phyloP scores from a whole-genome alignment of 2,888 invertebrate genomes.

The Xanthia icteritia region DNA sequence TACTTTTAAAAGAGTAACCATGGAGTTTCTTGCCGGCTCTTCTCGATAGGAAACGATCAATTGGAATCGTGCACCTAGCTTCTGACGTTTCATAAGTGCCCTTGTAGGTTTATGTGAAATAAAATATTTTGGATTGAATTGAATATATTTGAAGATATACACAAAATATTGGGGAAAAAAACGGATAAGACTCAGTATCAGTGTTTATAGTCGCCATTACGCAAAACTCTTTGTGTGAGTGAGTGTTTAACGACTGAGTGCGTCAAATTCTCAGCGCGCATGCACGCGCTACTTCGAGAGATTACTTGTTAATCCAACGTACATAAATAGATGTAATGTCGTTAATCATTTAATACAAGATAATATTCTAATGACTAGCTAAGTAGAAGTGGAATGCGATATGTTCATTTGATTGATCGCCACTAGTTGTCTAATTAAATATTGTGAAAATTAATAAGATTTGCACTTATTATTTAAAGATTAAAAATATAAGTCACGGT shows the following conservation, averaged over 20 bases:
- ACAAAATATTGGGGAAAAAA: background rate
- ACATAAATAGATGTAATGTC: slow-evolving; percentile 43
- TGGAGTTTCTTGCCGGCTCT: no score
- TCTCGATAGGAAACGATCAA: no score
- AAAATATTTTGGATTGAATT: no score
- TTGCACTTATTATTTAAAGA: background rate
- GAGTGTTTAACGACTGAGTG: background rate
- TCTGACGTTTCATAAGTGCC: no score
- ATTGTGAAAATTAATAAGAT: background rate
- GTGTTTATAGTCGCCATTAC: background rate
- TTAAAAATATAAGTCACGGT: background rate
- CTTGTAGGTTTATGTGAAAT: no score
- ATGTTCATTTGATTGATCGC: slow-evolving; percentile 19
- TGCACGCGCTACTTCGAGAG: slow-evolving; percentile 12
- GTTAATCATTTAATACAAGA: slow-evolving; percentile 31
- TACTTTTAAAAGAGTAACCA: no score
- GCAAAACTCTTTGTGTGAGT: background rate
- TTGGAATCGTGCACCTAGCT: no score
- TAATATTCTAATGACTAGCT: slow-evolving; percentile 25
- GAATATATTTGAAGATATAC: background rate
- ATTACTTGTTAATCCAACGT: slow-evolving; percentile 24
- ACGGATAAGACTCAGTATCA: no score
- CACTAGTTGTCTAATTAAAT: background rate
- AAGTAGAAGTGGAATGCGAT: slow-evolving; percentile 25
- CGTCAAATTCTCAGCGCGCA: background rate